Percentiles rank a stretch among this genome's conserved stretches.
phyloP scores from a whole-genome alignment of 2,113 vertebrate genomes.

The Panthera uncia region DNA sequence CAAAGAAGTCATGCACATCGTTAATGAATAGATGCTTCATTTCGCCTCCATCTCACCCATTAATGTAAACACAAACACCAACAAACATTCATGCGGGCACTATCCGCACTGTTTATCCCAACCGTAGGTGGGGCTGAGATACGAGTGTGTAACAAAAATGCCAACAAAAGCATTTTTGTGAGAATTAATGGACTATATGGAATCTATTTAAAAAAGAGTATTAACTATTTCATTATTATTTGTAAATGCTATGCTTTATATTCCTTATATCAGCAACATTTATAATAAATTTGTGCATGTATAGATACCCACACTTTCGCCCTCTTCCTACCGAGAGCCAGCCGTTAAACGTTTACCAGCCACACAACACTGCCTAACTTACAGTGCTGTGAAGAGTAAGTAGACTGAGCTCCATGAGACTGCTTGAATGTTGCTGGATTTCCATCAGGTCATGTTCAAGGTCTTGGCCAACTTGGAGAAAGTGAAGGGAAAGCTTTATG shows the following conservation, averaged over 20 bases:
- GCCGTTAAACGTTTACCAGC: not conserved
- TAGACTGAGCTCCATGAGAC: too few species aligned
- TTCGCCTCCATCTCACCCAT: not conserved
- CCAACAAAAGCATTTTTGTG: not conserved
- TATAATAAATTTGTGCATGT: not conserved
- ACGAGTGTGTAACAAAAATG: not conserved
- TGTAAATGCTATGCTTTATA: not conserved
- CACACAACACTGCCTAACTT: not conserved
- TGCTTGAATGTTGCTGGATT: not conserved
- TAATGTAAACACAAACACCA: not conserved
- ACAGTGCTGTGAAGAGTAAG: too few species aligned
- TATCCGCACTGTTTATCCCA: not conserved
- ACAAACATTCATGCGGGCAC: not conserved
- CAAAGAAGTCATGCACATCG: not conserved
- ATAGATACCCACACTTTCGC: not conserved
- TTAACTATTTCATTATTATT: slow-evolving; percentile 16
- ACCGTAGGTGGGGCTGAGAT: not conserved
- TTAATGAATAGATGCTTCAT: not conserved
- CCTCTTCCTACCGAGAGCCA: accelerated
- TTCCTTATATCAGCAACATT: not conserved
- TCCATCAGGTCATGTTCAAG: not conserved
- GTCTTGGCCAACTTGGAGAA: not conserved
- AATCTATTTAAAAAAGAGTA: not conserved
- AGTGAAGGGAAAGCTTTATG: not conserved
- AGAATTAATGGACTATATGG: not conserved